Base-by-base conservation (phyloP, 2,888 invertebrate genomes). In the Flexamia atlantica region DNA sequence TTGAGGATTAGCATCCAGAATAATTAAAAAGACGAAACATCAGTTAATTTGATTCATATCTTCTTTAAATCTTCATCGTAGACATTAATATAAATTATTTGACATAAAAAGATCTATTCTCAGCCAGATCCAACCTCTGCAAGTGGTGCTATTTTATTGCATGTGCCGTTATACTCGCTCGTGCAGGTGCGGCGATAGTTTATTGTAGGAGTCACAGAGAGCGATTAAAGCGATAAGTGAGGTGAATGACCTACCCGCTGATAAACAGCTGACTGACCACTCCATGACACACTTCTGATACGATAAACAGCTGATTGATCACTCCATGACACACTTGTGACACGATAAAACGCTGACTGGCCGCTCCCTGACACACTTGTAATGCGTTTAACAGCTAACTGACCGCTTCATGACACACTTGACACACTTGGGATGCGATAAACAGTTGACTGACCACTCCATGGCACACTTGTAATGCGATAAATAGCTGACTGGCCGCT, bases 131-230 rank as follows among this genome's bases (percentile, higher is more conserved):
- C 9, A 36, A 36, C 9, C 9, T 36, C 36, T 36, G 36, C 36
- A 36, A 36, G 4, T 36, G 4, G 5, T 36, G 36, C 36, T 36
- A 36, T 4, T 36, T 36, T 36, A 36, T 36, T 36, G 36, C 36
- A 36, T 9, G 9, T 36, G 9, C 36, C 36, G 36, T 36, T 36
- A 36, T 36, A 36, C 4, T 36, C n/a, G 36, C 36, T 7, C 4
- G 72, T 28, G 76, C 76, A 76, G 76, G 76, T 76, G 76, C 10
- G 23, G n/a, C 46, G 25, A 76, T 76, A 50, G 46, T 76, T 76
- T 76, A 76, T 76, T 50, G 76, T 50, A 28, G 17, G 76, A 46
- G 76, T 50, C 76, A 76, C 50, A 76, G n/a, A 76, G 28, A 46
- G 30, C 76, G 10, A 76, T 76, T 72, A 25, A 46, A 10, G 25